Percentiles rank a stretch among this genome's conserved stretches.
Conservation (phyloP, 2,113 vertebrate genomes). For the Orientallactaga bullata region DNA sequence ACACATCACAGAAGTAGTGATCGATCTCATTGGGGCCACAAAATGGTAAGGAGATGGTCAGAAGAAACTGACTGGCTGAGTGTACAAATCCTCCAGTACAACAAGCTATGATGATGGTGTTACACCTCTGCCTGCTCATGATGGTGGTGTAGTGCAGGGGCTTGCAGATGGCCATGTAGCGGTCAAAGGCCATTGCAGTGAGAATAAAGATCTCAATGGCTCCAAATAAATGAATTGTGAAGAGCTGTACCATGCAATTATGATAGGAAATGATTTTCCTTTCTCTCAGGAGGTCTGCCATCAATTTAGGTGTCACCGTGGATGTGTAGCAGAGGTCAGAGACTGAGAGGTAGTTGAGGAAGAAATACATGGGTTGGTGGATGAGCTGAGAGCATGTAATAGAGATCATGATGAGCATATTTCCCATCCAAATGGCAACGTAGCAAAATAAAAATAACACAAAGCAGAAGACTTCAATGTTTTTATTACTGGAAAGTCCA, state of each 20-base stretch:
- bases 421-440: constrained; percentile 55
- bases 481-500: too few relatives aligned
- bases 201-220: constrained; percentile 55
- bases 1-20: constrained; percentile 75
- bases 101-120: background rate
- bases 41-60: constrained; percentile 53
- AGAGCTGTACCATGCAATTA: constrained; percentile 57
- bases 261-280: constrained; percentile 45
- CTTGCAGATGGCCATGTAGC: constrained; percentile 66
- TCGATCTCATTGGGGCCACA: constrained; percentile 68
- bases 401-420: constrained; percentile 50
- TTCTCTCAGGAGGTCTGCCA: constrained; percentile 31
- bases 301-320: constrained; percentile 44
- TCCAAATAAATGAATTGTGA: constrained; percentile 43
- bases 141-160: constrained; percentile 33
- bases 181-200: constrained; percentile 67
- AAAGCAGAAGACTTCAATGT: background rate
- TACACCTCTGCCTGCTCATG: constrained; percentile 45
- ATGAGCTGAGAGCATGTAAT: constrained; percentile 23
- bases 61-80: constrained; percentile 48
- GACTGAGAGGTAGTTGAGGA: constrained; percentile 58
- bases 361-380: constrained; percentile 66
- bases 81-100: constrained; percentile 12
- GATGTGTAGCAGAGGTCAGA: constrained; percentile 58
- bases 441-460: constrained; percentile 62